A percentile compares a stretch with the other conserved stretches of the same genome.
Evolutionary conservation across 2,797 vertebrate genomes (phyloP).

Genomic region (Knipowitschia caucasica): DNA sequence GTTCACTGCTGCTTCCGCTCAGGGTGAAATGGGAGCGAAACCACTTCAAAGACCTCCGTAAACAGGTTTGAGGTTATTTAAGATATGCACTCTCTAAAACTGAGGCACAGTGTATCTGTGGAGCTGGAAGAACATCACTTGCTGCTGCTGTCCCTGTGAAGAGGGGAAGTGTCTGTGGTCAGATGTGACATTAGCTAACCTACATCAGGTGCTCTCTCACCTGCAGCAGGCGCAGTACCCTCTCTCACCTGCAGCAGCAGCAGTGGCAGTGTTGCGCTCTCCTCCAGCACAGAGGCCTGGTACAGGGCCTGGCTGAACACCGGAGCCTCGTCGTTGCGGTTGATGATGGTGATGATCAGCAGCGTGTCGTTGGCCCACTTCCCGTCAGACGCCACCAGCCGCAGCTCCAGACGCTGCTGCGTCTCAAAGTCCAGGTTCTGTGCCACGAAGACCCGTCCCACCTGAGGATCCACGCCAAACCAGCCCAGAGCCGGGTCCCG

Average conservation of each 20-base stretch:
- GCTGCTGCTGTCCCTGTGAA: too few species aligned
- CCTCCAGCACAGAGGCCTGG: slow-evolving; percentile 78
- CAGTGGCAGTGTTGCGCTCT: slow-evolving; percentile 78
- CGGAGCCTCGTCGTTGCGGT: slow-evolving; percentile 87
- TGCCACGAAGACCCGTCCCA: slow-evolving; percentile 81
- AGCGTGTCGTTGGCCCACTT: slow-evolving; percentile 90
- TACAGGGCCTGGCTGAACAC: slow-evolving; percentile 83
- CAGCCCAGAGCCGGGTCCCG: slow-evolving; percentile 66
- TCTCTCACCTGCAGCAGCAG: slow-evolving; percentile 79
- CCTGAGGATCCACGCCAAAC: slow-evolving; percentile 86
- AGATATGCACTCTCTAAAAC: not conserved
- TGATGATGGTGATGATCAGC: slow-evolving; percentile 78
- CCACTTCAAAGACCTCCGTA: slow-evolving; percentile 4
- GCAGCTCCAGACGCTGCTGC: slow-evolving; percentile 78
- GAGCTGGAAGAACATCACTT: not conserved
- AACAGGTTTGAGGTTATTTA: not conserved
- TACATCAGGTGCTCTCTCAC: too few species aligned
- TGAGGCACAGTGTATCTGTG: not conserved
- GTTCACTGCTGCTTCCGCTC: not conserved
- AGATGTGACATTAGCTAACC: too few species aligned
- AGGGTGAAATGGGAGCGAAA: not conserved
- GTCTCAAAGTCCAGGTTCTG: slow-evolving; percentile 85
- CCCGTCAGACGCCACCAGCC: slow-evolving; percentile 86
- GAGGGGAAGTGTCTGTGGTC: too few species aligned
- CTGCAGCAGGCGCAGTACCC: slow-evolving; percentile 60